Base-by-base conservation (phyloP, 1,140 invertebrate genomes). In the Lerema accius region DNA sequence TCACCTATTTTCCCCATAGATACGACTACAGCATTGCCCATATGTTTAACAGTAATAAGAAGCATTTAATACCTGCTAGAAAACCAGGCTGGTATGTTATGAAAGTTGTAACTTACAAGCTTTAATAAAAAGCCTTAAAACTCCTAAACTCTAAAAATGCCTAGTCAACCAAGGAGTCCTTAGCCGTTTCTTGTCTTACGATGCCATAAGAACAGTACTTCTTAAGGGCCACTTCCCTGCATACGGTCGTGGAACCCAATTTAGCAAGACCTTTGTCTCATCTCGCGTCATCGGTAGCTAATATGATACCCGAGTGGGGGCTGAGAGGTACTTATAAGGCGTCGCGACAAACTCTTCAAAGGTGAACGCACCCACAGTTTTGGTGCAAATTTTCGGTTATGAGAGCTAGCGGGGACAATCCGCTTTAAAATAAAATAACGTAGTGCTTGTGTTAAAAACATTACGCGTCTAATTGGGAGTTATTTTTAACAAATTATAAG, bases 311-410 rank as follows among this genome's bases (percentile, higher is more conserved):
- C 23, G 66, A 71, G 76, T 78, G 73, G 74, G 73, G 40, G 73
- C 63, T 66, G 50, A 80, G 79, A 61, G 75, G 58, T 67, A 55
- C 78, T 78, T 72, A 69, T 63, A 70, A 73, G 76, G 72, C 65
- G 77, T 69, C 78, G 78, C 65, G 78, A 77, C 80, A 70, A 61
- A 69, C 68, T 64, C 79, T 82, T 43, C 55, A 69, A 50, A 79
- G 80, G 80, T 83, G 80, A 83, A 81, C 58, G 78, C 71, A 73
- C 76, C 68, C 69, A 46, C 39, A 26, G 61, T 43, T 58, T 43
- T 50, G 63, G 42, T 51, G 28, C 32, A 58, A 65, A 15, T 40
- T 49, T 55, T 45, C 6, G 13, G 10, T 2, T 3, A 35, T 45
- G n/a, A 43, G 51, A 28, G 51, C 6, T 6, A 56, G 51, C 51